Evolutionary conservation across 2,888 invertebrate species (phyloP).

Genomic region (Nomada goodeniana): DNA sequence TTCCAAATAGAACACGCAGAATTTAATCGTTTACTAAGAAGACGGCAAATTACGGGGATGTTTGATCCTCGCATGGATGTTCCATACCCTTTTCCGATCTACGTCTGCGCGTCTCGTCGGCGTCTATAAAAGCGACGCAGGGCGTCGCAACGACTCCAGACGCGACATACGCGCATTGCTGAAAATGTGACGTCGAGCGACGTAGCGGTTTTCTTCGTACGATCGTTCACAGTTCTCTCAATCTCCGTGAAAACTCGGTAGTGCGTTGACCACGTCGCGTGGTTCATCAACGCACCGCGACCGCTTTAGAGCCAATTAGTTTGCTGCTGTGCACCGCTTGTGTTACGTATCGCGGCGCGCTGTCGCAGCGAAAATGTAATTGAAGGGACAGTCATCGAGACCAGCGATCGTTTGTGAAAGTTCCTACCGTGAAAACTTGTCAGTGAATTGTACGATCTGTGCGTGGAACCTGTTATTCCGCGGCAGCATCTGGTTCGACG

Average conservation of each 20-base stretch:
- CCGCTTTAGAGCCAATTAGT: neutral
- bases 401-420: slow-evolving; percentile 1
- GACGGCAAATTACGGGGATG: slow-evolving; percentile 25
- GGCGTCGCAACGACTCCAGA: slow-evolving; percentile 81
- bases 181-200: slow-evolving; percentile 75
- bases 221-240: neutral
- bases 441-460: slow-evolving; percentile 3
- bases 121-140: slow-evolving; percentile 79
- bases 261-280: neutral
- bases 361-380: slow-evolving; percentile 46
- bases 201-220: slow-evolving; percentile 2
- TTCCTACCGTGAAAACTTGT: neutral
- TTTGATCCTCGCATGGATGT: slow-evolving; percentile 45
- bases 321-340: neutral
- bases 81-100: slow-evolving; percentile 56
- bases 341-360: slow-evolving; percentile 2
- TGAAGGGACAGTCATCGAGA: neutral
- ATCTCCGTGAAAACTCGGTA: neutral
- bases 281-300: neutral
- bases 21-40: slow-evolving; percentile 10
- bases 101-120: slow-evolving; percentile 78
- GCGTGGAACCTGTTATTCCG: neutral
- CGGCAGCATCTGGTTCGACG: slow-evolving; percentile 8
- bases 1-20: neutral
- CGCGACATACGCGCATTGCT: slow-evolving; percentile 78